A percentile compares a stretch with the other conserved stretches of the same genome.
Conservation (phyloP, 1,140 invertebrate genomes). For the Cotesia chilonis region DNA sequence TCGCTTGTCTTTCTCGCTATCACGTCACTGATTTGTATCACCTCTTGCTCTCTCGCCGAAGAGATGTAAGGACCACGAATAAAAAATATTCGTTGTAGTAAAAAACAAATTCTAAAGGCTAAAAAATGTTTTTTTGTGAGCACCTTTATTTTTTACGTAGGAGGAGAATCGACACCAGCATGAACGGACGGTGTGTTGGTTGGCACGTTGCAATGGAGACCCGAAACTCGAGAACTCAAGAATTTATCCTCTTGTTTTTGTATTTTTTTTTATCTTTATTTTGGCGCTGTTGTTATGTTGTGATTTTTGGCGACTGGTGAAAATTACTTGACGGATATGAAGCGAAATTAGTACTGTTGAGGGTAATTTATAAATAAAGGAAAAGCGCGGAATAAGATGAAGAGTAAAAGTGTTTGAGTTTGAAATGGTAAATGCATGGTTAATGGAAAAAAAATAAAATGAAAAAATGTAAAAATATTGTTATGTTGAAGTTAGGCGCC, state of each 20-base stretch:
- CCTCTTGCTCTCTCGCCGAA: constrained; percentile 25
- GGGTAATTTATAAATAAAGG: no score
- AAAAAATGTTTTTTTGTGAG: constrained; percentile 12
- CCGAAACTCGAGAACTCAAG: constrained; percentile 18
- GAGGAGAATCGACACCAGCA: constrained; percentile 33
- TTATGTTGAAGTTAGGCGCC: constrained; percentile 12
- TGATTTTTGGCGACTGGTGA: background rate
- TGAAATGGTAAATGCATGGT: no score
- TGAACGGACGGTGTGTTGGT: constrained; percentile 1
- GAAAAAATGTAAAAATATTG: no score
- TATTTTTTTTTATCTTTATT: background rate
- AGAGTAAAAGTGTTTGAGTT: no score
- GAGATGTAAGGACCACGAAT: background rate
- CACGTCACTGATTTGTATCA: constrained; percentile 28
- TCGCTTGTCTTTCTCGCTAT: constrained; percentile 25
- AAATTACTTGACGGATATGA: no score
- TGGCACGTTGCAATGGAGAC: constrained; percentile 11
- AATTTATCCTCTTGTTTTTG: constrained; percentile 6
- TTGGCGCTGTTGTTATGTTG: background rate
- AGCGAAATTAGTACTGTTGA: no score
- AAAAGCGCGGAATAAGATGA: no score
- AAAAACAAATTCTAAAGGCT: constrained; percentile 16
- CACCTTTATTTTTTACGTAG: constrained; percentile 15
- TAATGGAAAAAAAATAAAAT: constrained; percentile 6
- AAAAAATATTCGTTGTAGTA: constrained; percentile 23